Base-by-base conservation (phyloP, 2,113 vertebrate species). In the Galbula dea region DNA sequence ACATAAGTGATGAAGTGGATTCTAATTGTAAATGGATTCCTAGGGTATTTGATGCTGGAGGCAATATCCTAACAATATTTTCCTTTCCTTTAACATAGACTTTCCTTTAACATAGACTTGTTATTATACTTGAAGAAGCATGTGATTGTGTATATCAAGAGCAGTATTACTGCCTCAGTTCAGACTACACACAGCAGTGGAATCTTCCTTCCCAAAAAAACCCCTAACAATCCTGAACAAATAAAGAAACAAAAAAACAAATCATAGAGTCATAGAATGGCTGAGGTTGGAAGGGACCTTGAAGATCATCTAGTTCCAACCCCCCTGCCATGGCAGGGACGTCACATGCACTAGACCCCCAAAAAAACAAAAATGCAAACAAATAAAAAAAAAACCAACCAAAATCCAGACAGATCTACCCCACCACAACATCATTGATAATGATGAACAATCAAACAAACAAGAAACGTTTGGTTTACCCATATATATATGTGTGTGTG, bases 21-120 rank as follows among this genome's bases (percentile, higher is more conserved):
- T 93, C 61, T 78, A 66, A 62, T 66, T 59, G 62, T 59, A 41
- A 96, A 95, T 78, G 9, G 30, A 46, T 72, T 95, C 88, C 55
- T 80, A 48, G 36, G 48, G 79, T 75, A 89, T 67, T 84, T 84
- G 49, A 63, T 75, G 41, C 62, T 86, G 65, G 21, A 88, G 5
- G 16, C 27, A 91, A 48, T 46, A 91, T 87, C 77, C 62, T 87
- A 89, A 85, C 52, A 86, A 68, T 83, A 69, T 23, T n/a, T n/a
- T n/a, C n/a, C n/a, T n/a, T n/a, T n/a, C 87, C n/a, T 24, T 14
- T 57, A 27, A 11, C n/a, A n/a, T n/a, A n/a, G n/a, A n/a, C n/a
- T 76, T 86, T 84, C n/a, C 29, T 81, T 78, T 90, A 80, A 1
- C 52, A n/a, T 36, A 67, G 69, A 23, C 68, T 89, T 5, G 1